phyloP scores from a whole-genome alignment of 2,888 invertebrate species.

The Limnephilus lunatus region DNA sequence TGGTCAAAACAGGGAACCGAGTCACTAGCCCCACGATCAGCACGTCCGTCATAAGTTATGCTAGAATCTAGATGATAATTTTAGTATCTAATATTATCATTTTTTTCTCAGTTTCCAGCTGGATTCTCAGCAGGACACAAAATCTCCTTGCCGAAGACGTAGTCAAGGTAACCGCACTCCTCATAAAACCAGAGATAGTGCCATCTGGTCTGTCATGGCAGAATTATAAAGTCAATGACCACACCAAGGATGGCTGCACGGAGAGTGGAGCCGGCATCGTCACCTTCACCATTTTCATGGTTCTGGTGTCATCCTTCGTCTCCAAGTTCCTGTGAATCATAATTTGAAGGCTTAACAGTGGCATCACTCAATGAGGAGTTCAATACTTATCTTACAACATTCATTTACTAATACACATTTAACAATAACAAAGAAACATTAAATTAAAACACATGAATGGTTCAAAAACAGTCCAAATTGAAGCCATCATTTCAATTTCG shows the following conservation, averaged over 20 bases:
- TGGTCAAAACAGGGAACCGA: too few relatives aligned
- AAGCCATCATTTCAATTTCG: too few relatives aligned
- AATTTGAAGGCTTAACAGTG: background rate
- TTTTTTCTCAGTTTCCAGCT: slow-evolving; percentile 70
- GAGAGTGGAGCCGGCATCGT: background rate
- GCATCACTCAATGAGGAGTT: background rate
- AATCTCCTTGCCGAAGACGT: slow-evolving; percentile 68
- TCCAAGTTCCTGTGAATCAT: slow-evolving; percentile 45
- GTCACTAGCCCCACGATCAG: too few relatives aligned
- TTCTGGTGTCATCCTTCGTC: slow-evolving; percentile 24
- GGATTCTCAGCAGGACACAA: slow-evolving; percentile 72
- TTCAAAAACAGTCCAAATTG: too few relatives aligned
- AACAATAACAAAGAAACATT: background rate
- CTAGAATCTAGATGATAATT: too few relatives aligned
- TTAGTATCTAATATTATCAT: slow-evolving; percentile 10
- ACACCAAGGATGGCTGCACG: slow-evolving; percentile 43
- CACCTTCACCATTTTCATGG: background rate
- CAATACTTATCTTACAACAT: background rate
- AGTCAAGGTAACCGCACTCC: slow-evolving; percentile 67
- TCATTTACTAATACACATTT: background rate
- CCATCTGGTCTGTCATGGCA: slow-evolving; percentile 68
- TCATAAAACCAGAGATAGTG: slow-evolving; percentile 48
- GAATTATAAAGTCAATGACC: slow-evolving; percentile 34
- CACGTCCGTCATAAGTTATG: too few relatives aligned
- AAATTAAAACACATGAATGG: too few relatives aligned